Evolutionary conservation across 1,140 invertebrate species (phyloP), one percentile per base, ranked within the genome.

Genomic region (Philotrypesis tridentata): DNA sequence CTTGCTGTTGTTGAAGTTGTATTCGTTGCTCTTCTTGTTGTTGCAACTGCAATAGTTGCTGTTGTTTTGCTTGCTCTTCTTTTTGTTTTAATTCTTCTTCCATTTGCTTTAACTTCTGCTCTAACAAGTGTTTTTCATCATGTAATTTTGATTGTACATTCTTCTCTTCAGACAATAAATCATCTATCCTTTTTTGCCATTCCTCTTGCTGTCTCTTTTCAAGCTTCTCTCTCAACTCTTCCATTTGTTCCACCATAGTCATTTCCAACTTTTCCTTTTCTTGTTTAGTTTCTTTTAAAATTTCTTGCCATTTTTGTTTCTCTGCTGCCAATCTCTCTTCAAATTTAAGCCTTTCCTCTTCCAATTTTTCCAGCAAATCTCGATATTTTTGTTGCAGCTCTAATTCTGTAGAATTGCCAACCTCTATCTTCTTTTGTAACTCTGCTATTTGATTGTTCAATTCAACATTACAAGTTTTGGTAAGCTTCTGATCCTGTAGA

Each of bases 271-370:
- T 85, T 43, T 89, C 87, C 84, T 92, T 92, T 60, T 93, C 90
- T 48, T 90, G 89, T 75, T 92, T 91, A 21, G 89, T 91, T 63
- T 87, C 86, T 25, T 92, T 86, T n/a, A 93, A 85, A 80, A 90
- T 90, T 61, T 92, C 88, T 84, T 92, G 88, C 84, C 93, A 91
- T 76, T 92, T 92, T 72, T 88, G 84, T 74, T 91, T 92, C n/a
- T 93, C 91, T 29, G 89, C 88, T 1, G 90, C 87, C 73, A 93
- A 86, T 82, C 90, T 87, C 23, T 90, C 88, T 77, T 93, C 91
- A 84, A 93, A 93, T 63, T 93, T 91, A 9, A 88, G 76, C 67
- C 87, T 91, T 77, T 93, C 93, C 55, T 91, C 88, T 72, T 92
- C 91, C 2, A 94, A 83, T 78, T 92, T 91, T 37, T 79, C 76